phyloP scores from a whole-genome alignment of 2,888 invertebrate species.

The Epirrhoe alternata region DNA sequence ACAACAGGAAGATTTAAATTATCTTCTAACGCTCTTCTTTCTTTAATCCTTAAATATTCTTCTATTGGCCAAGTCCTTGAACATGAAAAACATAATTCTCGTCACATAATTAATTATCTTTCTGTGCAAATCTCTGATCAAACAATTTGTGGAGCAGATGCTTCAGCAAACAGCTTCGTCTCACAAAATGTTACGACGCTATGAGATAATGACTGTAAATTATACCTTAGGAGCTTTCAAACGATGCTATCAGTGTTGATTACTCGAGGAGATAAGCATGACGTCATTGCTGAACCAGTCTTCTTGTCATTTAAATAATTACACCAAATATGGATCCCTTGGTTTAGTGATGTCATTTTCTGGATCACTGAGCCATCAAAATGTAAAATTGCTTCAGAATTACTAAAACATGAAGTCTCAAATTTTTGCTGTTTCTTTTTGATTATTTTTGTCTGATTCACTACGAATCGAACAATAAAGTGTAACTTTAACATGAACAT shows the following conservation, averaged over 20 bases:
- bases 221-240: conserved; percentile 32
- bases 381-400: background rate
- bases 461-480: too few species aligned
- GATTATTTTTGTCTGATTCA: too few species aligned
- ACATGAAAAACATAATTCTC: background rate
- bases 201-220: conserved; percentile 32
- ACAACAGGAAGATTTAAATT: too few species aligned
- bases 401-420: background rate
- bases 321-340: background rate
- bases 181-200: conserved; percentile 28
- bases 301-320: conserved; percentile 11
- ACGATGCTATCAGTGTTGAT: conserved; percentile 27
- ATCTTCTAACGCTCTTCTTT: background rate
- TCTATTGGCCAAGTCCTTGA: background rate
- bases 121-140: conserved; percentile 24
- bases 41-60: too few species aligned
- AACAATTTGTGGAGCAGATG: conserved; percentile 27
- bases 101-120: conserved; percentile 18
- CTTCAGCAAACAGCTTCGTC: conserved; percentile 24
- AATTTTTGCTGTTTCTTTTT: background rate
- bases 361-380: background rate
- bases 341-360: background rate
- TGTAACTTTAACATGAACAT: too few species aligned
- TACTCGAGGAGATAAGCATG: conserved; percentile 21
- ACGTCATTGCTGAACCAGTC: conserved; percentile 21